Conservation (phyloP, 2,797 vertebrate species). For the Arremon brunneinucha region DNA sequence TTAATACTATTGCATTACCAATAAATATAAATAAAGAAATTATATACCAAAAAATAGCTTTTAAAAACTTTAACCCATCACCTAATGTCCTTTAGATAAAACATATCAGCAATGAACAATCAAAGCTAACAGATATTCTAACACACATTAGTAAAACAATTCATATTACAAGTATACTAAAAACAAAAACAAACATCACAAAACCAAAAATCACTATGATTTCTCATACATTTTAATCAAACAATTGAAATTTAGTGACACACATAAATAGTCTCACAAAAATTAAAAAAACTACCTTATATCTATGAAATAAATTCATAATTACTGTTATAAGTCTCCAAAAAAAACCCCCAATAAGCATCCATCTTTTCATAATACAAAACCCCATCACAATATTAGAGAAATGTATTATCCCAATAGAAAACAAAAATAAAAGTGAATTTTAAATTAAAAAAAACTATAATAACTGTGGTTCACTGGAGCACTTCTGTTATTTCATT, state of each 20-base stretch:
- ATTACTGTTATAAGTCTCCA: neutral
- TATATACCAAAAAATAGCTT: neutral
- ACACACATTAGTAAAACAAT: neutral
- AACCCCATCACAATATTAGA: neutral
- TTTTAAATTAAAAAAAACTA: neutral
- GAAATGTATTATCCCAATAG: neutral
- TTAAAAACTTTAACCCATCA: neutral
- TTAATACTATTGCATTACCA: neutral
- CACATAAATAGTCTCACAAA: neutral
- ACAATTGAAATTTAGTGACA: neutral
- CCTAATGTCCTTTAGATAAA: neutral
- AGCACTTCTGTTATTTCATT: neutral
- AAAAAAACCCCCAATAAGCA: neutral
- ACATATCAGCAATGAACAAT: neutral
- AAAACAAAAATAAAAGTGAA: neutral
- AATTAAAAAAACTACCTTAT: neutral
- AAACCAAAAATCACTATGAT: neutral
- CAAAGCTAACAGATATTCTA: neutral
- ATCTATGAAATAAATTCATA: neutral
- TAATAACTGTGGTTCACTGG: neutral
- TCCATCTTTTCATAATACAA: neutral
- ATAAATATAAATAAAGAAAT: neutral
- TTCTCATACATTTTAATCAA: neutral
- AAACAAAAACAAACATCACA: neutral
- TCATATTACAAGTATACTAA: neutral